Evolutionary conservation across 2,888 invertebrate genomes (phyloP), one percentile per base, ranked within the genome.

Genomic region (Strigamia crassipes): DNA sequence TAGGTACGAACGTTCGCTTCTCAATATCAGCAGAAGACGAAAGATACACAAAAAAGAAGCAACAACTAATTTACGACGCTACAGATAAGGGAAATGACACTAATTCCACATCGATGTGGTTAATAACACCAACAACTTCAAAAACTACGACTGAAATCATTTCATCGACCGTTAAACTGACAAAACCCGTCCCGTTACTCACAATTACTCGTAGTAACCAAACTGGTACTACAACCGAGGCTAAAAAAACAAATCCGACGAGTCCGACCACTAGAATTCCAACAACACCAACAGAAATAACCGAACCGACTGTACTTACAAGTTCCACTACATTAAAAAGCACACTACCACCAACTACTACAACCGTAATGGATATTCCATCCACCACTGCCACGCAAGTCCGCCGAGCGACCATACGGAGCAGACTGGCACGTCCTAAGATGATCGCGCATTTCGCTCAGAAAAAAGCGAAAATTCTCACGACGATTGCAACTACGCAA

Each of bases 1-100:
- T 78, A n/a, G 78, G 78, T 38, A 42, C 41, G 4, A 79, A 46
- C 9, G 79, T 79, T 41, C 34, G 41, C 10, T 79, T 79, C 46
- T 42, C 79, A 18, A 79, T 79, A 27, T 79, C 79, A 42, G 79
- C 42, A 42, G 79, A 79, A 42, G 79, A 79, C 23, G 46, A 38
- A 23, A 2, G 79, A 9, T 79, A 38, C n/a, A 23, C 42, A 42
- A 79, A 18, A 61, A 61, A 10, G 10, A 61, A 18, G 10, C 41
- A 79, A 15, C 41, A 79, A 6, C 61, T 23, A 21, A 15, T 23
- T 23, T 10, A 23, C 4, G 23, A 23, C 18, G 61, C 21, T 23
- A 4, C 18, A 61, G 61, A 61, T 23, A 61, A 61, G 23, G 18
- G 15, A 46, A 46, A 46, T 13, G 5, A 46, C 12, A 46, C 46